Evolutionary conservation across 2,888 invertebrate species (phyloP).

Genomic region (Gymnocheta viridis): DNA sequence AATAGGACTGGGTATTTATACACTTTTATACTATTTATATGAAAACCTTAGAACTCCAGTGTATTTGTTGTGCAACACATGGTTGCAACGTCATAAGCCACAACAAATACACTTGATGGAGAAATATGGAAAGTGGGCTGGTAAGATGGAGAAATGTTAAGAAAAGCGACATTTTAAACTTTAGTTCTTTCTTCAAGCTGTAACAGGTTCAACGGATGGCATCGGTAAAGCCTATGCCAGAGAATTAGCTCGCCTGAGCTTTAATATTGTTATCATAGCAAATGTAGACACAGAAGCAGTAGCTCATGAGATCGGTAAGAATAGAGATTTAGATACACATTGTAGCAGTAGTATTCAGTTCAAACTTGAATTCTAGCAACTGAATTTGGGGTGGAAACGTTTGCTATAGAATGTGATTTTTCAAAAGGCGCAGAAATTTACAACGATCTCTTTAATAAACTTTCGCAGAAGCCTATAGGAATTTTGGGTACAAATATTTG

Average conservation of each 20-base stretch:
- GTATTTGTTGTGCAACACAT: constrained; percentile 80
- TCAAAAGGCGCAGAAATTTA: constrained; percentile 87
- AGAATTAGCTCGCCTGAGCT: constrained; percentile 88
- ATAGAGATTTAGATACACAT: not conserved
- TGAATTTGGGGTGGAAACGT: constrained; percentile 85
- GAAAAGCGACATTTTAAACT: not conserved
- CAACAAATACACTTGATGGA: constrained; percentile 84
- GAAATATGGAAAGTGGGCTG: constrained; percentile 92
- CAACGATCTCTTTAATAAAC: constrained; percentile 85
- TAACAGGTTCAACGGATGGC: constrained; percentile 95
- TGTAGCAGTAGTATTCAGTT: constrained; percentile 69
- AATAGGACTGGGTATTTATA: constrained; percentile 83
- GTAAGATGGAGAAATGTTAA: constrained; percentile 83
- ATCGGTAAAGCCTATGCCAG: constrained; percentile 93
- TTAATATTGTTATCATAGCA: constrained; percentile 91
- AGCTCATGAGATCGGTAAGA: constrained; percentile 87
- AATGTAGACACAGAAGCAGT: constrained; percentile 87
- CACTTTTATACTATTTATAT: constrained; percentile 83
- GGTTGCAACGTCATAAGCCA: constrained; percentile 83
- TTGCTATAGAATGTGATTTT: constrained; percentile 90
- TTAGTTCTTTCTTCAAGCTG: constrained; percentile 82
- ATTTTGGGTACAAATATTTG: constrained; percentile 87
- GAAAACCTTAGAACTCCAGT: constrained; percentile 85
- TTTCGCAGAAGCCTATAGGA: constrained; percentile 89
- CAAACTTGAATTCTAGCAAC: constrained; percentile 78